phyloP scores from a whole-genome alignment of 2,888 invertebrate species.

The Hypercompe scribonia region DNA sequence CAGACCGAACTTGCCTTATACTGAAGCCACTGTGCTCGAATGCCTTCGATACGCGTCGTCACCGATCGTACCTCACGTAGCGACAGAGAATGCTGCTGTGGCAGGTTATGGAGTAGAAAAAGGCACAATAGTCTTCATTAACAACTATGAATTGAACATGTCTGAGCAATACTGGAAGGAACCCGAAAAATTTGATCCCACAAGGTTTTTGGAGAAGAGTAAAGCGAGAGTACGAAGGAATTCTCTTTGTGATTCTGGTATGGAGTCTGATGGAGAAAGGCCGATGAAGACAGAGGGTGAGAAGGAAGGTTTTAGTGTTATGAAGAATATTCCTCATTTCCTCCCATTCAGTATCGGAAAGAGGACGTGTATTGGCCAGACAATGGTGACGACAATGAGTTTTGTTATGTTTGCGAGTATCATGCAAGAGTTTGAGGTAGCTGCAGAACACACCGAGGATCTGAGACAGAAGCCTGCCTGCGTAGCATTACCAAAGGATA shows the following conservation, averaged over 20 bases:
- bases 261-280: conserved; percentile 83
- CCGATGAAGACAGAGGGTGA: conserved; percentile 67
- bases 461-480: conserved; percentile 89
- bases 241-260: conserved; percentile 85
- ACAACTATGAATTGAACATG: conserved; percentile 93
- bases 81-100: conserved; percentile 91
- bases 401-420: conserved; percentile 91
- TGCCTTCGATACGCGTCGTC: conserved; percentile 93
- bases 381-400: conserved; percentile 91
- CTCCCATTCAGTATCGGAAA: conserved; percentile 95
- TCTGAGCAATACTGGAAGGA: conserved; percentile 91
- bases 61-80: conserved; percentile 96
- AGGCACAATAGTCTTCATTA: conserved; percentile 93
- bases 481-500: conserved; percentile 91
- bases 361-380: conserved; percentile 94
- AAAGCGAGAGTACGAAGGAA: conserved; percentile 72
- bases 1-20: conserved; percentile 90
- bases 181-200: conserved; percentile 91
- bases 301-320: conserved; percentile 76
- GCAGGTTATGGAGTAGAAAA: conserved; percentile 90
- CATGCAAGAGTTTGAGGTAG: conserved; percentile 90
- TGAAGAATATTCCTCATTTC: conserved; percentile 89
- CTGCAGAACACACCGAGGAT: conserved; percentile 80
- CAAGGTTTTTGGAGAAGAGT: conserved; percentile 89
- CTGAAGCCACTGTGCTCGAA: conserved; percentile 93